These are phyloP conservation scores for Opisthograptis luteolata DNA, from an alignment of 2,888 invertebrate species.

Conservation along the genomic window DNA sequence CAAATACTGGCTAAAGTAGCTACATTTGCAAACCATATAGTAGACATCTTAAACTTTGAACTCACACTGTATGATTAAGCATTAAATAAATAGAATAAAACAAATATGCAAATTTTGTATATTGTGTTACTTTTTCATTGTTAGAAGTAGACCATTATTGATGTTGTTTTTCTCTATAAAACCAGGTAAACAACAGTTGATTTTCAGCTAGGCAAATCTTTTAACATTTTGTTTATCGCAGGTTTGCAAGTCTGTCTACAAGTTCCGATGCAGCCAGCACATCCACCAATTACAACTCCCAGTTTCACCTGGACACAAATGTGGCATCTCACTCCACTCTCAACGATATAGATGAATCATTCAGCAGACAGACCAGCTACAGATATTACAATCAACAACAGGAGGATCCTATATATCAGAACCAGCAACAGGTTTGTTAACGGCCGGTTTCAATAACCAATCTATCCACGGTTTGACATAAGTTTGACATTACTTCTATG, in stretches of 20 bases:
- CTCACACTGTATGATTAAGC: too few species aligned
- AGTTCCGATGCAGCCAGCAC: constrained; percentile 77
- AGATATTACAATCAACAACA: constrained; percentile 70
- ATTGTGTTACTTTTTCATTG: too few species aligned
- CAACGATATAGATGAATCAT: constrained; percentile 79
- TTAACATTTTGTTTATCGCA: constrained; percentile 49
- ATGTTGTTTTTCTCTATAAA: neutral
- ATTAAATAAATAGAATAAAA: too few species aligned
- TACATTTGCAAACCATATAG: too few species aligned
- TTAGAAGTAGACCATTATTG: too few species aligned
- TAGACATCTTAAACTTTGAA: too few species aligned
- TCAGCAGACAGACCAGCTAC: constrained; percentile 78
- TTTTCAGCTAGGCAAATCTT: too few species aligned
- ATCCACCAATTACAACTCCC: constrained; percentile 72
- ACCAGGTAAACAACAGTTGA: too few species aligned
- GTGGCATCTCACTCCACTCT: constrained; percentile 76
- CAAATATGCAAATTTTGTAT: too few species aligned
- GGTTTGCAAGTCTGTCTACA: constrained; percentile 88
- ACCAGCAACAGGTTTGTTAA: constrained; percentile 77
- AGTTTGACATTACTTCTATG: neutral
- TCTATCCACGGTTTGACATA: too few species aligned
- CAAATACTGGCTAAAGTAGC: too few species aligned
- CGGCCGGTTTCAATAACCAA: too few species aligned
- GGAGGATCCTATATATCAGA: constrained; percentile 80
- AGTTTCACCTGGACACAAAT: constrained; percentile 72